Evolutionary conservation across 2,113 vertebrate species (phyloP).

Genomic region (Thomomys bottae): DNA sequence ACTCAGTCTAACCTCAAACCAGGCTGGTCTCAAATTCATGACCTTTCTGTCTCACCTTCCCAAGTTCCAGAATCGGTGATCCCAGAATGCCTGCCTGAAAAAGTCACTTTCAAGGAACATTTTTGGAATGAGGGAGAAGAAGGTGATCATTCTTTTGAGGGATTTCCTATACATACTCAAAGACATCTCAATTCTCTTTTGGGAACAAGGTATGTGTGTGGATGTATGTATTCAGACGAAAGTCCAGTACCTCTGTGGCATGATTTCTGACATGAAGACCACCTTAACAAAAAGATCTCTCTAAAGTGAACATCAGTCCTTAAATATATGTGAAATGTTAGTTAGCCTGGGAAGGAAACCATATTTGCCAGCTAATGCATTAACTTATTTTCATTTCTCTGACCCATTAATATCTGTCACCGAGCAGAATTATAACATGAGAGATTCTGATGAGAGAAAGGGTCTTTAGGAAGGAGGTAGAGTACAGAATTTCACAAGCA

Average conservation of each 20-base stretch:
- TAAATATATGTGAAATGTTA: slow-evolving; percentile 9
- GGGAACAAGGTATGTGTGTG: not conserved
- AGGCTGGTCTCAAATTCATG: not conserved
- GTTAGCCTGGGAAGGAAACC: slow-evolving; percentile 32
- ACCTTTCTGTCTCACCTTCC: not conserved
- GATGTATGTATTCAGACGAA: not conserved
- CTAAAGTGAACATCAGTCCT: slow-evolving; percentile 16
- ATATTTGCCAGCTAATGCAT: slow-evolving; percentile 11
- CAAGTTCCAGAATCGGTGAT: not conserved
- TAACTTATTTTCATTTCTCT: slow-evolving; percentile 52
- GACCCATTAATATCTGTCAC: slow-evolving; percentile 56
- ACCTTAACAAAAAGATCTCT: slow-evolving; percentile 22
- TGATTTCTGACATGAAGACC: slow-evolving; percentile 11
- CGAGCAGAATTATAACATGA: not conserved
- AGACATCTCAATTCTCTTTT: not conserved
- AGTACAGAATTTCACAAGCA: not conserved
- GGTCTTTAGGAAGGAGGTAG: not conserved
- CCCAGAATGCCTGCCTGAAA: not conserved
- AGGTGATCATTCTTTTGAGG: not conserved
- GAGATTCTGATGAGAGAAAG: slow-evolving; percentile 15
- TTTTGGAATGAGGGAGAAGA: not conserved
- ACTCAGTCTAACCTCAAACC: not conserved
- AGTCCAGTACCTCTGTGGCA: not conserved
- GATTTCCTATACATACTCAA: not conserved
- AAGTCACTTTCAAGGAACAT: not conserved